These are phyloP conservation scores for Muraenolepis orangiensis DNA, from an alignment of 2,797 vertebrate species.

Conservation along the genomic window DNA sequence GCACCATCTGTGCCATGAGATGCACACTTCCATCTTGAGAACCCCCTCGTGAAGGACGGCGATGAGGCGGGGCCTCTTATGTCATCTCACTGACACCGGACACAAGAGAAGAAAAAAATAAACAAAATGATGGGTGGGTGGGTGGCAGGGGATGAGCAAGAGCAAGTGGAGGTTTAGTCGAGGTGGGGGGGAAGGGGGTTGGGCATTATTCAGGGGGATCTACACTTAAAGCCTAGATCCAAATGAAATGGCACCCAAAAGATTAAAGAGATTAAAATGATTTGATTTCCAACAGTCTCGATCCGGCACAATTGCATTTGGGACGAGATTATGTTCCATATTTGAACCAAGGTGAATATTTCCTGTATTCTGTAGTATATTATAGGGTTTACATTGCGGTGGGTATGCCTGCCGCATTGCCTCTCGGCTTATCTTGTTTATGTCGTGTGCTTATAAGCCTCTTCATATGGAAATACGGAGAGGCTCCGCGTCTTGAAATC, in stretches of 20 bases:
- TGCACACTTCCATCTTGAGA: neutral
- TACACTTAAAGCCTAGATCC: neutral
- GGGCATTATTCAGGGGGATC: too few relatives aligned
- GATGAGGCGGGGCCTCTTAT: neutral
- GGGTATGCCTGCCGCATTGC: constrained; percentile 43
- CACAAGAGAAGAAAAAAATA: too few relatives aligned
- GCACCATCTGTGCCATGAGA: neutral
- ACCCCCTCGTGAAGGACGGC: too few relatives aligned
- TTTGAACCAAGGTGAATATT: neutral
- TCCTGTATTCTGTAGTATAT: neutral
- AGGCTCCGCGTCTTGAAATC: constrained; percentile 58
- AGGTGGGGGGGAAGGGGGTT: too few relatives aligned
- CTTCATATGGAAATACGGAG: constrained; percentile 63
- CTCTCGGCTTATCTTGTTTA: constrained; percentile 49
- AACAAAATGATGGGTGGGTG: too few relatives aligned
- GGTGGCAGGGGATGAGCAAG: too few relatives aligned
- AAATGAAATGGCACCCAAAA: neutral
- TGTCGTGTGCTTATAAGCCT: constrained; percentile 63
- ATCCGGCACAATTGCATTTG: neutral
- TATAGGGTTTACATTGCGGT: constrained; percentile 28
- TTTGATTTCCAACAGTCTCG: neutral
- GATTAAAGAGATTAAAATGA: neutral
- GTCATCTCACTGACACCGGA: neutral
- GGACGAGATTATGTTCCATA: neutral
- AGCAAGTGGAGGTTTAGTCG: too few relatives aligned